These are phyloP conservation scores for Antitype chi DNA, from an alignment of 2,888 invertebrate species.

Conservation along the genomic window DNA sequence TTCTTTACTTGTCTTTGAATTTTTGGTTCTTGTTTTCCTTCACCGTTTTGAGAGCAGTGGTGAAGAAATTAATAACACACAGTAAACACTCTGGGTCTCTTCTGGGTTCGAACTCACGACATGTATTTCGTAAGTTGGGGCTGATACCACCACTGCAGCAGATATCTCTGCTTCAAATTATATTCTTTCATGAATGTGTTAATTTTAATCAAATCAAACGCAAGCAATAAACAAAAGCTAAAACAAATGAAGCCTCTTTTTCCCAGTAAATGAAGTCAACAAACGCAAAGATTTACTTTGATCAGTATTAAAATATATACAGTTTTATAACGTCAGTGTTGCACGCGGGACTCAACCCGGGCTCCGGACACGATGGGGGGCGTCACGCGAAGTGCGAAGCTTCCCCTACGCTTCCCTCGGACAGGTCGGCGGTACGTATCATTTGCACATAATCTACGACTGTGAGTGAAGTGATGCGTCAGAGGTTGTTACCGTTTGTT, in stretches of 20 bases:
- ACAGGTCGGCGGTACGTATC: conserved; percentile 60
- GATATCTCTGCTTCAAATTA: neutral
- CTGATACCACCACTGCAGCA: no score
- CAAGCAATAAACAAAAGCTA: neutral
- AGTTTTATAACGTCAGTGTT: conserved; percentile 52
- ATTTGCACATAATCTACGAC: conserved; percentile 62
- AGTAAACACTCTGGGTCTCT: no score
- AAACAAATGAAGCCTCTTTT: conserved; percentile 28
- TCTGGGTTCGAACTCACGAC: no score
- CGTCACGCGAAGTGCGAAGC: conserved; percentile 56
- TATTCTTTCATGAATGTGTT: neutral
- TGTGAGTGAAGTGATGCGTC: conserved; percentile 43
- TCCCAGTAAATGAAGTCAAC: conserved; percentile 15
- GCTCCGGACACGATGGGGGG: conserved; percentile 55
- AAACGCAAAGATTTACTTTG: conserved; percentile 41
- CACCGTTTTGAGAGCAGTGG: no score
- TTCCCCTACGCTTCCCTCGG: conserved; percentile 50
- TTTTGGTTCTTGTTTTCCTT: no score
- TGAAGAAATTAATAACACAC: no score
- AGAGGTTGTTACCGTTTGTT: neutral
- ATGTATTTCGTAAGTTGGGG: no score
- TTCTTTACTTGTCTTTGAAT: no score
- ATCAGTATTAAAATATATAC: conserved; percentile 60
- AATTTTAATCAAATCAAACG: conserved; percentile 1
- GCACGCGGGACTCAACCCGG: conserved; percentile 55